A percentile compares a stretch with the other conserved stretches of the same genome.
phyloP scores from a whole-genome alignment of 1,140 invertebrate species.

The Potamilus streckersoni region DNA sequence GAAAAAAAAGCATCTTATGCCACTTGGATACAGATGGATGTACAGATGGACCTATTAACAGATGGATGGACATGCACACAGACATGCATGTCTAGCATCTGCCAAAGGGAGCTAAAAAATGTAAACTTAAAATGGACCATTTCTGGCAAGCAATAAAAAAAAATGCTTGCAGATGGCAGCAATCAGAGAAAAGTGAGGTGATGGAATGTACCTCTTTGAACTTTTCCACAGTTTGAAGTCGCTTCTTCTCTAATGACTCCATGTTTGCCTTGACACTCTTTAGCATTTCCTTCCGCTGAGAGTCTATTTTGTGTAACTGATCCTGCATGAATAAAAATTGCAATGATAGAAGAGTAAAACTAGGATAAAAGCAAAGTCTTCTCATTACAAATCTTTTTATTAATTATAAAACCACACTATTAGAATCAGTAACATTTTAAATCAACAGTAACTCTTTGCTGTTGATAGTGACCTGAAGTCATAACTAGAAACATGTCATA shows the following conservation, averaged over 20 bases:
- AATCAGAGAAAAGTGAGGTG: neutral
- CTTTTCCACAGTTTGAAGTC: conserved; percentile 48
- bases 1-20: too few relatives aligned
- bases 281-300: conserved; percentile 61
- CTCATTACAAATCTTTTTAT: neutral
- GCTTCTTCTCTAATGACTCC: conserved; percentile 48
- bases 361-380: neutral
- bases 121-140: too few relatives aligned
- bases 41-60: too few relatives aligned
- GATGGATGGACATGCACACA: too few relatives aligned
- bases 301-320: conserved; percentile 59
- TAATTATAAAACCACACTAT: neutral
- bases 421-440: neutral
- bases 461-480: too few relatives aligned
- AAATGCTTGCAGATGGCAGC: too few relatives aligned
- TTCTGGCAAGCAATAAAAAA: too few relatives aligned
- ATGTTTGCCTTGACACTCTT: conserved; percentile 52
- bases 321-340: conserved; percentile 44
- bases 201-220: conserved; percentile 53
- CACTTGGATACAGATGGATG: too few relatives aligned
- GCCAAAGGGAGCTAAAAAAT: too few relatives aligned
- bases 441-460: too few relatives aligned
- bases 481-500: too few relatives aligned
- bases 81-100: too few relatives aligned
- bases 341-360: neutral